Conservation (phyloP, 2,888 invertebrate genomes). For the Euphydryas editha region DNA sequence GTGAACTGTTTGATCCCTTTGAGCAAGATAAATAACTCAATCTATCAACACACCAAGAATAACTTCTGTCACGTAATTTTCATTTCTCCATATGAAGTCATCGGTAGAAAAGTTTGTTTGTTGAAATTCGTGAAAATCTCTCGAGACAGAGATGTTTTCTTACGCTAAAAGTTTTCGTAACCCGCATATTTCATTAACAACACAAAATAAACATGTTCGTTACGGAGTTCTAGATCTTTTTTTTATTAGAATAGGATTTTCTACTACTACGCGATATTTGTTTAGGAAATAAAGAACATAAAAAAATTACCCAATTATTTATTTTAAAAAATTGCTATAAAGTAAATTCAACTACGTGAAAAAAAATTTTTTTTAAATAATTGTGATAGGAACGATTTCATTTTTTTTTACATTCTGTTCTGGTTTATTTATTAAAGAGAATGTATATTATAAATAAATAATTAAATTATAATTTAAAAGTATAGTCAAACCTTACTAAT, state of each 20-base stretch:
- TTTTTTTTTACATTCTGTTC: too few species aligned
- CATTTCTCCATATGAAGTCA: constrained; percentile 35
- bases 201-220: constrained; percentile 10
- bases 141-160: constrained; percentile 26
- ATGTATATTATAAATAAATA: too few species aligned
- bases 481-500: too few species aligned
- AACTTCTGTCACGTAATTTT: constrained; percentile 35
- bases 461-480: too few species aligned
- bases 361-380: too few species aligned
- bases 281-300: too few species aligned
- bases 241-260: background rate
- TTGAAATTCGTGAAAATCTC: constrained; percentile 26
- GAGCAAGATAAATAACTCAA: constrained; percentile 31
- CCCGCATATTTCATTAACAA: constrained; percentile 26
- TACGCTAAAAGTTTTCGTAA: constrained; percentile 17
- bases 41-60: constrained; percentile 31
- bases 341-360: too few species aligned
- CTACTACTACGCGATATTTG: background rate
- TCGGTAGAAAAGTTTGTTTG: constrained; percentile 27
- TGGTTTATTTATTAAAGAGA: too few species aligned
- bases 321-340: too few species aligned
- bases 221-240: background rate
- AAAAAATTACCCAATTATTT: too few species aligned
- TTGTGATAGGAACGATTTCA: too few species aligned
- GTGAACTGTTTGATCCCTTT: constrained; percentile 8